Evolutionary conservation across 2,113 vertebrate genomes (phyloP), one percentile per base, ranked within the genome.

Genomic region (Erpornis zantholeuca): DNA sequence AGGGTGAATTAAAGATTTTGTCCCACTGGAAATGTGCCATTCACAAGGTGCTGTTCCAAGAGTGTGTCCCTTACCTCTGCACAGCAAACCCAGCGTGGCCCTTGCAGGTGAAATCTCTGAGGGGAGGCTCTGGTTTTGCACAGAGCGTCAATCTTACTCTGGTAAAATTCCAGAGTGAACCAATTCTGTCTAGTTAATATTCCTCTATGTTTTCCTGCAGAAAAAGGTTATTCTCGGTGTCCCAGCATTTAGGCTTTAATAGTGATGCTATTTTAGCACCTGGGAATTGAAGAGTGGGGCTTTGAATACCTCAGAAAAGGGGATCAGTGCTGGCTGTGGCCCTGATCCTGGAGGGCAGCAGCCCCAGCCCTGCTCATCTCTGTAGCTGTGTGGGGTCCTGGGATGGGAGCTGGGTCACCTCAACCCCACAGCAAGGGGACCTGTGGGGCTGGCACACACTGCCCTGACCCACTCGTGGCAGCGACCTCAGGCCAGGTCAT

Each of bases 211-310:
- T 94, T 95, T 90, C 47, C 59, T 56, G 56, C n/a, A 91, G 75
- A 54, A 86, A 45, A 45, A 42, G 19, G 47, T 69, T 77, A 11
- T 91, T 88, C 57, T 88, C 1, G 0, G 47, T 76, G 72, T 93
- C 83, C 60, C 79, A 40, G 44, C 28, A 9, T 86, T 96, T 75
- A 68, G 69, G 8, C 24, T 88, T 92, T 75, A 75, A 57, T 53
- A 50, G 80, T 71, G 77, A 57, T 93, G 82, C 82, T 96, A 60
- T 93, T 90, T 95, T 82, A 72, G 65, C 49, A 86, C 69, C 90
- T 90, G 72, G 61, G 63, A 14, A 11, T 49, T 44, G 54, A 82
- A 35, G 17, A 70, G 33, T 3, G 36, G 77, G 35, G 11, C 29
- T 79, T 69, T 18, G 61, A 79, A 85, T 22, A 42, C 38, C 80